Percentiles rank a stretch among this genome's conserved stretches.
These are phyloP conservation scores for Drosophila nebulosa DNA, from an alignment of 1,140 invertebrate genomes.

Conservation along the genomic window DNA sequence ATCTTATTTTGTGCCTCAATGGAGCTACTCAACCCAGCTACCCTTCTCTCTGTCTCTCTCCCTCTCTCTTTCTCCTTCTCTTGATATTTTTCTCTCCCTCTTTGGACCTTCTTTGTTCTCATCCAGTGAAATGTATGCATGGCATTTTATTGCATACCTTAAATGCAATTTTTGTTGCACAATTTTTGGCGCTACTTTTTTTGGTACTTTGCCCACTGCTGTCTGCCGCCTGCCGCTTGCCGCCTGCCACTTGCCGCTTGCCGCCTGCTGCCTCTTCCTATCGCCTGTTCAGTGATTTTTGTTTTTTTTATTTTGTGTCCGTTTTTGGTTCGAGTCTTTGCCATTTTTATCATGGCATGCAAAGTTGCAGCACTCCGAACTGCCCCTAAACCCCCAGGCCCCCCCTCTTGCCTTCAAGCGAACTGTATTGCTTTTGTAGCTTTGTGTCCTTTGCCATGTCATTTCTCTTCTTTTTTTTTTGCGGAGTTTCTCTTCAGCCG, in stretches of 20 bases:
- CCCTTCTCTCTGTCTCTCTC: background rate
- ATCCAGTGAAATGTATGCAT: slow-evolving; percentile 59
- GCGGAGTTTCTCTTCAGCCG: background rate
- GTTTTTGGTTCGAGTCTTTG: slow-evolving; percentile 27
- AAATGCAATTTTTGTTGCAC: slow-evolving; percentile 64
- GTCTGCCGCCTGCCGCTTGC: background rate
- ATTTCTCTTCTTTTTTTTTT: slow-evolving; percentile 19
- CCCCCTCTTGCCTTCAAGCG: background rate
- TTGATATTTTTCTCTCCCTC: background rate
- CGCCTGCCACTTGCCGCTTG: too few species aligned
- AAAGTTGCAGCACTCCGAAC: slow-evolving; percentile 40
- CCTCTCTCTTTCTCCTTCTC: background rate
- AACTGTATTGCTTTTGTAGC: slow-evolving; percentile 3
- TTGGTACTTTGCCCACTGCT: background rate
- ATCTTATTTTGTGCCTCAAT: slow-evolving; percentile 77
- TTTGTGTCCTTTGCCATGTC: slow-evolving; percentile 31
- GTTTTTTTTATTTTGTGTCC: slow-evolving; percentile 22
- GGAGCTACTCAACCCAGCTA: slow-evolving; percentile 22
- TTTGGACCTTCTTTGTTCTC: slow-evolving; percentile 33
- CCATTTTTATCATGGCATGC: slow-evolving; percentile 56
- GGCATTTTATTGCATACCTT: slow-evolving; percentile 67
- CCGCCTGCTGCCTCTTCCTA: background rate
- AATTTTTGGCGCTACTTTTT: slow-evolving; percentile 43
- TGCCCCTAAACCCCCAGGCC: slow-evolving; percentile 4
- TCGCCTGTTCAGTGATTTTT: slow-evolving; percentile 25